phyloP scores from a whole-genome alignment of 2,888 invertebrate genomes.

The Heliconius sara region DNA sequence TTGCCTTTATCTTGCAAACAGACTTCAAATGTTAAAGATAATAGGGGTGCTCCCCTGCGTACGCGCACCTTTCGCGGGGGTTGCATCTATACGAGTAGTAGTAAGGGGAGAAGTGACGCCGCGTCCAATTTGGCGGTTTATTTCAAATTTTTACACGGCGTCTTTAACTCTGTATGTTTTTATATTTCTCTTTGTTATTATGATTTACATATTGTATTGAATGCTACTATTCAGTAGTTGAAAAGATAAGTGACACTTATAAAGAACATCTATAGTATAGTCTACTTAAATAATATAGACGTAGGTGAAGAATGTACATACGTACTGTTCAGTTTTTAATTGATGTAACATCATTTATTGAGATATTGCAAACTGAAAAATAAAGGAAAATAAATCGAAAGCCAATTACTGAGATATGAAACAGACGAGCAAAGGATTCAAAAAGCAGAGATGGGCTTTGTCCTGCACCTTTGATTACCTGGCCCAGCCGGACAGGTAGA shows the following conservation, averaged over 20 bases:
- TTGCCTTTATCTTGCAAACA: slow-evolving; percentile 84
- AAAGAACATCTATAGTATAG: background rate
- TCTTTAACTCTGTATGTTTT: slow-evolving; percentile 49
- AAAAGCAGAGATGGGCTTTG: slow-evolving; percentile 77
- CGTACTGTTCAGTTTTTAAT: slow-evolving; percentile 3
- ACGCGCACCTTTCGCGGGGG: slow-evolving; percentile 80
- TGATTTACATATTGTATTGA: background rate
- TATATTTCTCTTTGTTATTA: slow-evolving; percentile 20
- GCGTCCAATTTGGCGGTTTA: slow-evolving; percentile 70
- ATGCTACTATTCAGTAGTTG: too few relatives aligned
- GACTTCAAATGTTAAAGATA: slow-evolving; percentile 83
- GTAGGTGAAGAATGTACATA: background rate
- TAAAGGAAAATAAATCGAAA: slow-evolving; percentile 70
- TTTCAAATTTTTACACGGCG: slow-evolving; percentile 69
- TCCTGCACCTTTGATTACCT: slow-evolving; percentile 80
- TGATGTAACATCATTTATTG: slow-evolving; percentile 30
- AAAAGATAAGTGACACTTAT: background rate
- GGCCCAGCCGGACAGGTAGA: slow-evolving; percentile 56
- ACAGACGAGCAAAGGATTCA: slow-evolving; percentile 71
- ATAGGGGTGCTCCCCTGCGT: slow-evolving; percentile 77
- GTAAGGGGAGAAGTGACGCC: slow-evolving; percentile 63
- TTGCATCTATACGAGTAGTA: slow-evolving; percentile 51
- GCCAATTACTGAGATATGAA: slow-evolving; percentile 77
- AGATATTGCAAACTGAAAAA: slow-evolving; percentile 39
- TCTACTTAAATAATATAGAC: background rate